These are phyloP conservation scores for Onchidella celtica DNA, from an alignment of 2,888 invertebrate species.

Conservation along the genomic window DNA sequence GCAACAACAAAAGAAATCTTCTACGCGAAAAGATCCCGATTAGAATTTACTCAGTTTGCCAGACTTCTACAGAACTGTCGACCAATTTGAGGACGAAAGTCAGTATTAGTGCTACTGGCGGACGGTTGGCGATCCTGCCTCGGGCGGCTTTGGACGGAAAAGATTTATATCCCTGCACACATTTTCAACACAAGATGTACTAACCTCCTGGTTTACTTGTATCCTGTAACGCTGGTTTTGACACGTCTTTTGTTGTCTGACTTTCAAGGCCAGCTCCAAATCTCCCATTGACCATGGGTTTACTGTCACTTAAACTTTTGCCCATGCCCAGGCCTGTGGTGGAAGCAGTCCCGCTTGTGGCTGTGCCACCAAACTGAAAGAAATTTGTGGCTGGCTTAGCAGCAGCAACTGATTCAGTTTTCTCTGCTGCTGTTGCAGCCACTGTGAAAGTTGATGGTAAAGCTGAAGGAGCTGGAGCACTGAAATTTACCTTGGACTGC, in stretches of 20 bases:
- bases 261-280: constrained; percentile 14
- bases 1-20: too few relatives aligned
- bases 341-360: neutral
- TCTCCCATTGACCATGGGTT: constrained; percentile 32
- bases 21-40: too few relatives aligned
- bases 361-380: constrained; percentile 48
- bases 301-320: neutral
- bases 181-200: too few relatives aligned
- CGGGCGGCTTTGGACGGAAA: too few relatives aligned
- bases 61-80: too few relatives aligned
- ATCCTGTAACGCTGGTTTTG: neutral
- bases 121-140: too few relatives aligned
- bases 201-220: neutral
- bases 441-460: neutral
- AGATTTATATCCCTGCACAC: too few relatives aligned
- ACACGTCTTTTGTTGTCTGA: neutral
- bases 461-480: neutral
- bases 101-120: too few relatives aligned
- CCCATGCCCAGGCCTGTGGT: constrained; percentile 36
- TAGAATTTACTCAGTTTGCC: too few relatives aligned
- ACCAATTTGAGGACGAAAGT: too few relatives aligned
- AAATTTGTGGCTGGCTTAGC: neutral
- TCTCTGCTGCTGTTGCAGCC: neutral
- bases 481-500: constrained; percentile 15
- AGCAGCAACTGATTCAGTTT: neutral